phyloP scores from a whole-genome alignment of 2,113 vertebrate species.

The Sorex fumeus region DNA sequence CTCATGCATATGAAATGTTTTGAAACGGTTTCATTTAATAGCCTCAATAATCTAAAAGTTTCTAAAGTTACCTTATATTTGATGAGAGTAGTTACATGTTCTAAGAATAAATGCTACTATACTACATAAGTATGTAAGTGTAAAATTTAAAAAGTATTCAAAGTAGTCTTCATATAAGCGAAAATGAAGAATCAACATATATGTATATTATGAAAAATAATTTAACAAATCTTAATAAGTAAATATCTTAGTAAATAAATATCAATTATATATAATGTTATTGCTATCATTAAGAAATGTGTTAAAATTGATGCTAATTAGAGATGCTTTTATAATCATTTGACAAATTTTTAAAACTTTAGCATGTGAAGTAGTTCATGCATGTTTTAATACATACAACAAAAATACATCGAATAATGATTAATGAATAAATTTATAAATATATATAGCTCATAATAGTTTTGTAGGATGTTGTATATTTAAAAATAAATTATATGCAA shows the following conservation, averaged over 20 bases:
- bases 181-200: constrained; percentile 29
- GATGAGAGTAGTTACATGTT: constrained; percentile 4
- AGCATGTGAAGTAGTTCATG: neutral
- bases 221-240: too few species aligned
- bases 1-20: neutral
- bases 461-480: neutral
- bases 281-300: neutral
- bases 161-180: neutral
- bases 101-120: neutral
- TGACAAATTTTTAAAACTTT: too few species aligned
- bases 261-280: too few species aligned
- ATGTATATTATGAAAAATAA: neutral
- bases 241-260: too few species aligned
- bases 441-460: neutral
- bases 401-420: neutral
- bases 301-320: constrained; percentile 2
- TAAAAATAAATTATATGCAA: neutral
- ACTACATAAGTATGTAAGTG: neutral
- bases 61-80: constrained; percentile 28
- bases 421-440: neutral
- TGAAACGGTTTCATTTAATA: constrained; percentile 29
- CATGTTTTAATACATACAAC: neutral
- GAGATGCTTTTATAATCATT: neutral
- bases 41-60: constrained; percentile 4
- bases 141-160: constrained; percentile 47